phyloP scores from a whole-genome alignment of 2,888 invertebrate genomes.

The Junonia oenone region DNA sequence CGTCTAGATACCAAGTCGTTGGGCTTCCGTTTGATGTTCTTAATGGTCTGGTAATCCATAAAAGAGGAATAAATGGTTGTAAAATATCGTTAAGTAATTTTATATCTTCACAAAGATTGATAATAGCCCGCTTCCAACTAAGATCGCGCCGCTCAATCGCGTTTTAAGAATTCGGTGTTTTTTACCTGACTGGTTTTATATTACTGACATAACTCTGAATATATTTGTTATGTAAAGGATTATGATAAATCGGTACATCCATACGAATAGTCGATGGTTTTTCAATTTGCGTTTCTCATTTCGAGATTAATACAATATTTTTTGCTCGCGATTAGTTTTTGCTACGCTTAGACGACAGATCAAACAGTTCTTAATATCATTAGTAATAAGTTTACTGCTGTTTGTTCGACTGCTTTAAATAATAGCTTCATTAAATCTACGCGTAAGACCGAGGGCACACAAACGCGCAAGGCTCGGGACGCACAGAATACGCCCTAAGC shows the following conservation, averaged over 20 bases:
- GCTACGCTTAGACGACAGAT: slow-evolving; percentile 12
- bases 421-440: slow-evolving; percentile 7
- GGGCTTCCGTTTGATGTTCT: slow-evolving; percentile 68
- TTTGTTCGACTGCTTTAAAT: neutral
- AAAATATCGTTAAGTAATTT: slow-evolving; percentile 56
- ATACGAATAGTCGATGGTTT: slow-evolving; percentile 28
- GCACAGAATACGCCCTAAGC: slow-evolving; percentile 41
- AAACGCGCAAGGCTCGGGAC: slow-evolving; percentile 18
- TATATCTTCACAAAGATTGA: slow-evolving; percentile 56
- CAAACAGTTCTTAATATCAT: slow-evolving; percentile 16
- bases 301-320: slow-evolving; percentile 21
- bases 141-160: slow-evolving; percentile 34
- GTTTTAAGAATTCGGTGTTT: slow-evolving; percentile 32
- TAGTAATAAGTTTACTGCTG: slow-evolving; percentile 3
- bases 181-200: slow-evolving; percentile 31
- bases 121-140: slow-evolving; percentile 42
- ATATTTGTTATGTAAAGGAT: slow-evolving; percentile 30
- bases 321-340: slow-evolving; percentile 10
- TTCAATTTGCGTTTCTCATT: slow-evolving; percentile 25
- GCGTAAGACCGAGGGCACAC: slow-evolving; percentile 11
- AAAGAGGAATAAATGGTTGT: slow-evolving; percentile 52
- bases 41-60: slow-evolving; percentile 55
- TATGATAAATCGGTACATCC: slow-evolving; percentile 32
- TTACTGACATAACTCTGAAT: slow-evolving; percentile 31
- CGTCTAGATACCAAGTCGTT: slow-evolving; percentile 47